Base-by-base conservation (phyloP, 2,113 vertebrate genomes). In the Perca schrenkii region DNA sequence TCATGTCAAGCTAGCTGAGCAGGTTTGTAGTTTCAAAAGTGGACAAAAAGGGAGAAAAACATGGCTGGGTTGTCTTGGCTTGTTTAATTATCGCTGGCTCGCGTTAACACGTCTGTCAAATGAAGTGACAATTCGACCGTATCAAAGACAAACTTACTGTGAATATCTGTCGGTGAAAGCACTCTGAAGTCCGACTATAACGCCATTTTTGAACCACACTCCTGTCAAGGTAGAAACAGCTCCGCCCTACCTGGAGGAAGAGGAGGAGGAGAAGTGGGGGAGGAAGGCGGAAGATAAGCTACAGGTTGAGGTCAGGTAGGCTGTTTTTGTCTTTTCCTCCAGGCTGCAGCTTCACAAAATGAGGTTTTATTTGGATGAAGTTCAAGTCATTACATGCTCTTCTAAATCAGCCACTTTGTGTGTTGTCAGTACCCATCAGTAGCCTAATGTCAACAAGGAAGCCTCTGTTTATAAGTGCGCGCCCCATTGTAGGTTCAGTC, bases 381-480 rank as follows among this genome's bases (percentile, higher is more conserved):
- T 61, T 80, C 54, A 79, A 86, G 61, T 49, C 31, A 34, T 71
- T 56, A 60, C 3, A 34, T 62, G 62, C 49, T 53, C 6, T 2
- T 65, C 4, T 85, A 50, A 90, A 91, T 87, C 57, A 43, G 63
- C 12, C 31, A 63, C 86, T 84, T 89, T 86, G 85, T 91, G 31
- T 15, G 40, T 7, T 7, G 61, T 40, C 63, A 62, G 63, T 65
- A 46, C 14, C 22, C 16, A 2, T 34, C 56, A 16, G 54, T 22
- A n/a, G n/a, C n/a, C n/a, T n/a, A 31, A 11, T 10, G 34, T 74
- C 69, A 74, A 79, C 69, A 74, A 79, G 86, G 83, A 80, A 73
- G 58, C 83, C 58, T 83, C 83, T 79, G 85, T 47, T 66, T 65
- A 11, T 4, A 40, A 40, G 8, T 40, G 8, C 40, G 40, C 40